Percentiles rank a stretch among this genome's conserved stretches.
These are phyloP conservation scores for Dicycla oo DNA, from an alignment of 2,888 invertebrate genomes.

Conservation along the genomic window DNA sequence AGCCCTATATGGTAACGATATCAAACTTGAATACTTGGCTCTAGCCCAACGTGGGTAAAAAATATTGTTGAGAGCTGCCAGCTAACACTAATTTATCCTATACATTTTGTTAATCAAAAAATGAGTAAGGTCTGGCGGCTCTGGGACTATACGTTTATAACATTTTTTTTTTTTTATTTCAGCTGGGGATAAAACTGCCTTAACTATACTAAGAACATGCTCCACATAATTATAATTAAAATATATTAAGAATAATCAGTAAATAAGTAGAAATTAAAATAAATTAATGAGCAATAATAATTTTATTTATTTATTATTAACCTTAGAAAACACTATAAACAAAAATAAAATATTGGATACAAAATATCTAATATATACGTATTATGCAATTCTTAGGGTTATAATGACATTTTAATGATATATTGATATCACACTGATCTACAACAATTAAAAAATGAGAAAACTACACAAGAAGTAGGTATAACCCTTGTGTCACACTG, in stretches of 20 bases:
- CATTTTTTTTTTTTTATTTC: slow-evolving; percentile 63
- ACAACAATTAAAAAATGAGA: slow-evolving; percentile 20
- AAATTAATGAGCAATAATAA: slow-evolving; percentile 70
- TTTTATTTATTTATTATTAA: slow-evolving; percentile 69
- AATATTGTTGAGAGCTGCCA: too few relatives aligned
- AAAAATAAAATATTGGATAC: slow-evolving; percentile 68
- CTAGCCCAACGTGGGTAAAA: neutral
- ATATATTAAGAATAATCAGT: neutral
- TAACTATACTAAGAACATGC: slow-evolving; percentile 43
- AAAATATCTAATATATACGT: slow-evolving; percentile 65
- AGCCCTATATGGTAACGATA: too few relatives aligned
- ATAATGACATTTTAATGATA: slow-evolving; percentile 43
- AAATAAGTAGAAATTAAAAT: slow-evolving; percentile 58
- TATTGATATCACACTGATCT: slow-evolving; percentile 51
- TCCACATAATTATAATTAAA: slow-evolving; percentile 61
- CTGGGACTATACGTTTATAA: too few relatives aligned
- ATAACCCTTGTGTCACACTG: neutral
- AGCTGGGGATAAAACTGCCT: slow-evolving; percentile 74
- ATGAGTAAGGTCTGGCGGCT: too few relatives aligned
- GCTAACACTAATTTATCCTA: too few relatives aligned
- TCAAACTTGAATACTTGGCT: too few relatives aligned
- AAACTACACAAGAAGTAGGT: slow-evolving; percentile 15
- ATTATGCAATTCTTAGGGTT: slow-evolving; percentile 61
- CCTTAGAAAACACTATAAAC: slow-evolving; percentile 70
- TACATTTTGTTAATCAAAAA: too few relatives aligned